Evolutionary conservation across 2,888 invertebrate genomes (phyloP).

Genomic region (Phalangium opilio): DNA sequence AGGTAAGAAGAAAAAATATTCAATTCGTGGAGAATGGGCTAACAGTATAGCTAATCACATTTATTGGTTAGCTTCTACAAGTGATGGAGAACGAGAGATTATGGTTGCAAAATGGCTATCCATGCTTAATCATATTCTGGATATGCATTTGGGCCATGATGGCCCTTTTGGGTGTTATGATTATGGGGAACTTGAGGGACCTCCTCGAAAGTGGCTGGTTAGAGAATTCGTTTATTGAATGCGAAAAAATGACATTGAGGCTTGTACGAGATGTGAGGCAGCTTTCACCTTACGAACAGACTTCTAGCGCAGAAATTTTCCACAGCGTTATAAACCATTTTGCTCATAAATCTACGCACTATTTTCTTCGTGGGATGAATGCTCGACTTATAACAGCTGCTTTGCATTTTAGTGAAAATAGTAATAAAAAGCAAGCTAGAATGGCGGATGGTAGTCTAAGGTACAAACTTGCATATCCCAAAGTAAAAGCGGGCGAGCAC

Average conservation of each 20-base stretch:
- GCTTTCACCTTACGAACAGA: too few relatives aligned
- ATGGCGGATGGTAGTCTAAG: neutral
- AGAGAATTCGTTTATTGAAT: neutral
- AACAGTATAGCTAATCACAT: neutral
- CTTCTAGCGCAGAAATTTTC: neutral
- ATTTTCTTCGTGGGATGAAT: neutral
- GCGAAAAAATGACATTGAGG: too few relatives aligned
- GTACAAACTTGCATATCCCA: neutral
- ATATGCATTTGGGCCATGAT: neutral
- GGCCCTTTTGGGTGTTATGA: neutral
- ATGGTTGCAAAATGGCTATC: neutral
- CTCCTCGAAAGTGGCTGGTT: neutral
- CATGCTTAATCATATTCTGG: neutral
- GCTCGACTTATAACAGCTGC: neutral
- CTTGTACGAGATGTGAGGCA: too few relatives aligned
- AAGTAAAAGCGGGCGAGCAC: neutral
- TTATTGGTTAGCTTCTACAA: neutral
- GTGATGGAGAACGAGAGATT: neutral
- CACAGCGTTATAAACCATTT: neutral
- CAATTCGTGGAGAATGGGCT: neutral
- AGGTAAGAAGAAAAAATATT: neutral
- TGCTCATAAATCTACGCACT: neutral
- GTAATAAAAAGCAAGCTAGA: neutral
- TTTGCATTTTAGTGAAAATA: neutral
- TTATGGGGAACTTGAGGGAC: neutral